Evolutionary conservation across 2,797 vertebrate species (phyloP), one percentile per base, ranked within the genome.

Genomic region (Sebastes wilsoni): DNA sequence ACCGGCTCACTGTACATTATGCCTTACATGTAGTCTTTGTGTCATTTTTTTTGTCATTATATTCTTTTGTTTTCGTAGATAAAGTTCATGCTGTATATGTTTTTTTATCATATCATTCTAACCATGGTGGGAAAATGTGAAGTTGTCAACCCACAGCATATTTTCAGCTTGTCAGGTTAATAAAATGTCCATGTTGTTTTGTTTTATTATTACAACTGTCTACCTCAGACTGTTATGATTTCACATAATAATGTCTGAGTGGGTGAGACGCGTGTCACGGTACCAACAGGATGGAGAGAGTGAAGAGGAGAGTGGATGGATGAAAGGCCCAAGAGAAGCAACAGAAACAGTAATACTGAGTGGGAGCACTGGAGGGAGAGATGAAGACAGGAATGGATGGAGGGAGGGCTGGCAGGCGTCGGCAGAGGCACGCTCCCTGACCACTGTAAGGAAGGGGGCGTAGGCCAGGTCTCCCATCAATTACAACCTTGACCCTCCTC

Each of bases 401-500:
- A 87, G 86, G 88, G 88, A 88, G 88, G 92, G 86, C 79, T 67
- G 86, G 83, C 85, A 83, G 83, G 88, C 81, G 52, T 87, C 79
- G 62, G 90, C 86, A 81, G 81, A 92, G 86, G 68, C 90, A 89
- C 66, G 87, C 85, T 93, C 92, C 89, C 92, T 94, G 92, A 94
- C 93, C 93, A 93, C 84, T 88, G 84, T 87, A 78, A 91, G 87
- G 83, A 87, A 84, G 89, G 88, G 93, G 93, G 93, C 88, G 88
- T 91, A 86, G 92, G 93, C 93, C 94, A 94, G 90, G 89, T 91
- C 93, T 93, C 93, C 93, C 92, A 95, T 95, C 94, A 95, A 95
- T 95, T 95, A 95, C 93, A 95, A 96, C 95, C 95, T 96, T 96
- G 94, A 95, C 94, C 94, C 94, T 91, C 90, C 90, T 89, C 90